A percentile compares a stretch with the other conserved stretches of the same genome.
Evolutionary conservation across 2,113 vertebrate genomes (phyloP).

Genomic region (Archocentrus centrarchus): DNA sequence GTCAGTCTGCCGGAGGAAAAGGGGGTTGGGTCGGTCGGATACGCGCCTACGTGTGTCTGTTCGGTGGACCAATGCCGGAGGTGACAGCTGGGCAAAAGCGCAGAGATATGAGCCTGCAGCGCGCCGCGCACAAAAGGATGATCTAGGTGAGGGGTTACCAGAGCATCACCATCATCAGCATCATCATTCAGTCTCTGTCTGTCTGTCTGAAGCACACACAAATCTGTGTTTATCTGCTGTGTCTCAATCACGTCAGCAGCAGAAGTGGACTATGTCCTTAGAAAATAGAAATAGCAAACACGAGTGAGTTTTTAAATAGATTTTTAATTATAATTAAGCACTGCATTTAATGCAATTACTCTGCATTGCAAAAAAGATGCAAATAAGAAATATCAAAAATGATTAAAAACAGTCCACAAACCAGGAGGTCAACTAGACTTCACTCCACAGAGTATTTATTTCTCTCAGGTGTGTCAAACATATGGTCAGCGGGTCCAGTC

Average conservation of each 20-base stretch:
- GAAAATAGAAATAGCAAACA: background rate
- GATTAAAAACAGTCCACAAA: background rate
- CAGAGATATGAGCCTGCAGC: constrained; percentile 50
- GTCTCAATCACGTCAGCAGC: background rate
- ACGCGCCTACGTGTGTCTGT: constrained; percentile 71
- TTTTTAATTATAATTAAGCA: background rate
- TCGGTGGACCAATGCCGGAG: constrained; percentile 69
- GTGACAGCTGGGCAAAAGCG: constrained; percentile 72
- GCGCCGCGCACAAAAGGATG: constrained; percentile 54
- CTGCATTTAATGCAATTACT: background rate
- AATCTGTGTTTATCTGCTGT: background rate
- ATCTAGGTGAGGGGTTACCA: constrained; percentile 73
- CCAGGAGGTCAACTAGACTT: background rate
- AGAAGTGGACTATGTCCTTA: background rate
- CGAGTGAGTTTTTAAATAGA: background rate
- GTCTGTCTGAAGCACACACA: background rate
- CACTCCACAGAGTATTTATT: background rate
- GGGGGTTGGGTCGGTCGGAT: constrained; percentile 64
- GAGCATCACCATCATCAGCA: constrained; percentile 17
- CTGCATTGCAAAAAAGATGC: background rate
- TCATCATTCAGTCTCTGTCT: constrained; percentile 19
- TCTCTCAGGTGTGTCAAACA: background rate
- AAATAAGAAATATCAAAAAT: background rate
- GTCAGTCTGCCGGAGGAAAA: constrained; percentile 40
- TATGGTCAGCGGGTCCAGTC: background rate